phyloP scores from a whole-genome alignment of 2,797 vertebrate genomes.

The Alcedo quadribrachys region DNA sequence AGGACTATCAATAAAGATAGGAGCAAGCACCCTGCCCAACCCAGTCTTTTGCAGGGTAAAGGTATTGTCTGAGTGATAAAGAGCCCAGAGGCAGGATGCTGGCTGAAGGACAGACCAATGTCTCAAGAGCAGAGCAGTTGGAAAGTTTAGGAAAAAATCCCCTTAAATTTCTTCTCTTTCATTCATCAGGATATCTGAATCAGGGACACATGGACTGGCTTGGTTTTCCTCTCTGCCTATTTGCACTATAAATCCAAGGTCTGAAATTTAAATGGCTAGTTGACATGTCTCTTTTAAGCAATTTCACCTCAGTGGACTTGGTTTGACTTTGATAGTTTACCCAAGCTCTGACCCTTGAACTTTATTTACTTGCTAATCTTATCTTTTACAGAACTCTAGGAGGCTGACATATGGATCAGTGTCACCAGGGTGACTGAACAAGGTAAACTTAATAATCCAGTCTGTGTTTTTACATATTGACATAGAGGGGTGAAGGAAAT shows the following conservation, averaged over 20 bases:
- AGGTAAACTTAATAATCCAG: slow-evolving; percentile 41
- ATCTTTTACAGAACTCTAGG: slow-evolving; percentile 22
- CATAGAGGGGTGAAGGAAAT: slow-evolving; percentile 23
- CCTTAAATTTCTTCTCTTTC: not conserved
- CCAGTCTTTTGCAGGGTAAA: not conserved
- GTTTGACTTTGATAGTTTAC: slow-evolving; percentile 4
- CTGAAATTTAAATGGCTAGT: slow-evolving; percentile 13
- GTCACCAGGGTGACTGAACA: slow-evolving; percentile 32
- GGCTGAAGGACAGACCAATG: not conserved
- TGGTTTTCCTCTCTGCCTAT: not conserved
- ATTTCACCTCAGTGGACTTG: slow-evolving; percentile 16
- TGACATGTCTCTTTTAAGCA: slow-evolving; percentile 10
- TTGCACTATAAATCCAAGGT: not conserved
- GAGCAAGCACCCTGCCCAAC: not conserved
- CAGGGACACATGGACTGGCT: not conserved
- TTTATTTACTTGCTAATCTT: slow-evolving; percentile 55
- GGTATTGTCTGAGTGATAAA: not conserved
- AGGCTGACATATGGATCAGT: slow-evolving; percentile 6
- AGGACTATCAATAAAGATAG: not conserved
- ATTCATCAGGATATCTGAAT: not conserved
- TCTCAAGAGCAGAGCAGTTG: not conserved
- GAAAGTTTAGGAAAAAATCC: not conserved
- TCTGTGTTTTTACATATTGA: slow-evolving; percentile 42
- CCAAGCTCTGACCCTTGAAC: slow-evolving; percentile 19
- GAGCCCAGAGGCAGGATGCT: not conserved